Conservation (phyloP, 2,888 invertebrate genomes). For the Orthosia gothica region DNA sequence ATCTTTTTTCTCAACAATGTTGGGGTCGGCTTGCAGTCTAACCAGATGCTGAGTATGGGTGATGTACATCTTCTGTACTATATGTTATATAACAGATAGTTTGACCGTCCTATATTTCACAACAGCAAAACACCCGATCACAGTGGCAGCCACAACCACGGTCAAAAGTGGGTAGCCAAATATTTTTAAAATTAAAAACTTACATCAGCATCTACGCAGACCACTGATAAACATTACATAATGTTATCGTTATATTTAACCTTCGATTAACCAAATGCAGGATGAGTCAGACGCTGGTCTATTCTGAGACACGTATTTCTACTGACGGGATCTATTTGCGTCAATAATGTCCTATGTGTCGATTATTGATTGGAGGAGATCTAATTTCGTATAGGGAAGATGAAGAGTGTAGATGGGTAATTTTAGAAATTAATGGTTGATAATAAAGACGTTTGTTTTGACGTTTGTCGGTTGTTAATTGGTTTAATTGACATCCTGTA, state of each 20-base stretch:
- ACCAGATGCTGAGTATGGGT: not conserved
- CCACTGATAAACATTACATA: slow-evolving; percentile 71
- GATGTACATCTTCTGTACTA: not conserved
- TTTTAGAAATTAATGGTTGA: slow-evolving; percentile 3
- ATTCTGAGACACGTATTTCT: slow-evolving; percentile 84
- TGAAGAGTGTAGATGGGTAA: not conserved
- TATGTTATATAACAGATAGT: not conserved
- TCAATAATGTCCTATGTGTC: slow-evolving; percentile 70
- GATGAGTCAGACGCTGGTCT: slow-evolving; percentile 85
- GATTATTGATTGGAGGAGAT: slow-evolving; percentile 63
- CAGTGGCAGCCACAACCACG: not conserved
- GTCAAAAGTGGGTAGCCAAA: slow-evolving; percentile 22
- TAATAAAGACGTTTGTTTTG: not conserved
- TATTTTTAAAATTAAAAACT: slow-evolving; percentile 41
- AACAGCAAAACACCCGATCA: not conserved
- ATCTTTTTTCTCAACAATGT: not conserved
- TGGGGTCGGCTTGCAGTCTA: not conserved
- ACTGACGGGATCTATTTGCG: slow-evolving; percentile 81
- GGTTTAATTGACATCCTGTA: not conserved
- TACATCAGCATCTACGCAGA: slow-evolving; percentile 51
- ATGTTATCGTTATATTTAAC: slow-evolving; percentile 82
- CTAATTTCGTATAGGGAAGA: slow-evolving; percentile 43
- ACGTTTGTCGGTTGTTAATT: slow-evolving; percentile 1
- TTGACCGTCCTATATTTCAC: not conserved
- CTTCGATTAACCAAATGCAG: slow-evolving; percentile 87